These are phyloP conservation scores for Cephus spinipes DNA, from an alignment of 2,888 invertebrate genomes.

Conservation along the genomic window DNA sequence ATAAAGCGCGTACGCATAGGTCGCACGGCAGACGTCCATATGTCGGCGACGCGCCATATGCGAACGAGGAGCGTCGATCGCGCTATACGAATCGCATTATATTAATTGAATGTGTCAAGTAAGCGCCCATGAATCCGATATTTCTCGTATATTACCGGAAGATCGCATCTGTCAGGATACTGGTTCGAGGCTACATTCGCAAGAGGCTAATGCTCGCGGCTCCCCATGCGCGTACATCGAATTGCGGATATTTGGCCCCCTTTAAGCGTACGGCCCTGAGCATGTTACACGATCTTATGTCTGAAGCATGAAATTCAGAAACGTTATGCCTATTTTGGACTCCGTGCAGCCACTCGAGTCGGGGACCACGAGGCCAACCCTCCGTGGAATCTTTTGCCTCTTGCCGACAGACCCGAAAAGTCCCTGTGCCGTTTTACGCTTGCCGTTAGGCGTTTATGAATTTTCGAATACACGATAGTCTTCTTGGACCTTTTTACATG, in stretches of 20 bases:
- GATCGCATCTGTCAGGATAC: background rate
- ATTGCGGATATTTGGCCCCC: background rate
- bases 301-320: background rate
- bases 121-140: slow-evolving; percentile 32
- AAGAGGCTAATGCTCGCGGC: background rate
- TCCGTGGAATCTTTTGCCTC: background rate
- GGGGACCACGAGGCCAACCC: background rate
- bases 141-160: background rate
- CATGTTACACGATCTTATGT: background rate
- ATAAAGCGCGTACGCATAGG: slow-evolving; percentile 6
- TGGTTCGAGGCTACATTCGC: background rate
- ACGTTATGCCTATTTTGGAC: background rate
- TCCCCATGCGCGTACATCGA: background rate
- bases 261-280: background rate
- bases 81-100: slow-evolving; percentile 44
- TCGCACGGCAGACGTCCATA: slow-evolving; percentile 22
- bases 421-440: background rate
- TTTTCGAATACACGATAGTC: background rate
- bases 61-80: background rate
- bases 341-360: background rate
- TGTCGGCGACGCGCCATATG: slow-evolving; percentile 29
- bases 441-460: background rate
- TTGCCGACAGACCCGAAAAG: background rate
- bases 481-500: background rate
- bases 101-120: slow-evolving; percentile 46